Conservation (phyloP, 2,888 invertebrate genomes). For the Tolmerus cingulatus region DNA sequence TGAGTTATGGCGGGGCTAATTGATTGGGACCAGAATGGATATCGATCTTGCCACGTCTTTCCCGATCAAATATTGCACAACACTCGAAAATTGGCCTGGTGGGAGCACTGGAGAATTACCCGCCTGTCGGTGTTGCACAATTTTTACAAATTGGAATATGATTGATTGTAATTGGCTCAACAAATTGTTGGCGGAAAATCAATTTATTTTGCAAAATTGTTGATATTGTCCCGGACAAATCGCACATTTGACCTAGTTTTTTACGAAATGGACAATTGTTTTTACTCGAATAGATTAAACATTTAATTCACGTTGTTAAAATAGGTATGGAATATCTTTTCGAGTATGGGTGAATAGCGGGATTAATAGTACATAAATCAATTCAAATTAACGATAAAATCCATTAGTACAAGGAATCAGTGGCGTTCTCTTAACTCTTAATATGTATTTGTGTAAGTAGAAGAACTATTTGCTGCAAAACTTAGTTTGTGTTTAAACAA, state of each 20-base stretch:
- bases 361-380: too few relatives aligned
- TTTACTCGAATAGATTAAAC: background rate
- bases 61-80: background rate
- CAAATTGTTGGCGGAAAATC: background rate
- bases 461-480: too few relatives aligned
- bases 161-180: background rate
- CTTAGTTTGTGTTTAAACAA: too few relatives aligned
- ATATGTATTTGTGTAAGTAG: too few relatives aligned
- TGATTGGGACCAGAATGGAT: slow-evolving; percentile 24
- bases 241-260: background rate
- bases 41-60: slow-evolving; percentile 1
- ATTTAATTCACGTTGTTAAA: background rate
- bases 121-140: background rate
- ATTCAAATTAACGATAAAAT: too few relatives aligned
- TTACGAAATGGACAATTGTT: background rate
- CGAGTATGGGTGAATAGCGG: background rate
- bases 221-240: background rate
- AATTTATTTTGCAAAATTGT: background rate
- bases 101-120: background rate
- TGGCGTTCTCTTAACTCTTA: too few relatives aligned
- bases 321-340: too few relatives aligned
- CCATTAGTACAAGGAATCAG: too few relatives aligned
- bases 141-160: slow-evolving; percentile 21
- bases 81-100: background rate
- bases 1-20: slow-evolving; percentile 28